Conservation (phyloP, 2,113 vertebrate genomes). For the Anguilla japonica region DNA sequence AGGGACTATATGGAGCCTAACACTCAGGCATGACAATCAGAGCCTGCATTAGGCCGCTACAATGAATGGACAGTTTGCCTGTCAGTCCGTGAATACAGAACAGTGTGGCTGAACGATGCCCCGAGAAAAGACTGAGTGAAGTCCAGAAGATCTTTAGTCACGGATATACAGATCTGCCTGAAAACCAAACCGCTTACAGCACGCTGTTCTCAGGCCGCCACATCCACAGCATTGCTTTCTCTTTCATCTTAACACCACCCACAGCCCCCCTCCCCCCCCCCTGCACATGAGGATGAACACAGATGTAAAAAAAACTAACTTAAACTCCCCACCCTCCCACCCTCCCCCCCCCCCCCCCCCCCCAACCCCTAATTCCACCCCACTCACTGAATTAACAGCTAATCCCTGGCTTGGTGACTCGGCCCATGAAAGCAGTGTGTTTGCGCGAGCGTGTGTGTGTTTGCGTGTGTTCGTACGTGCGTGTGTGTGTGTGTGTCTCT, state of each 20-base stretch:
- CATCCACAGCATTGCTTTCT: neutral
- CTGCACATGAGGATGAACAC: conserved; percentile 17
- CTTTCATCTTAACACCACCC: too few relatives aligned
- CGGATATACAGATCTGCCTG: conserved; percentile 1
- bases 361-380: neutral
- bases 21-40: neutral
- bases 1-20: neutral
- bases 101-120: conserved; percentile 8
- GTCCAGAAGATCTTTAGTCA: conserved; percentile 8
- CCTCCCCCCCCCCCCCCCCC: neutral
- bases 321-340: neutral
- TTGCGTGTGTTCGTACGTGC: conserved; percentile 15
- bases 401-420: conserved; percentile 42
- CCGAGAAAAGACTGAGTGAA: conserved; percentile 10
- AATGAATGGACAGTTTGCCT: neutral
- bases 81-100: conserved; percentile 13
- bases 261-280: neutral
- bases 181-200: neutral
- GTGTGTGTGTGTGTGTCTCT: conserved; percentile 26
- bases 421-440: conserved; percentile 30
- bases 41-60: neutral
- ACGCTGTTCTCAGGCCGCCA: neutral
- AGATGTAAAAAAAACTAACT: neutral
- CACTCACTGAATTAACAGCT: conserved; percentile 27
- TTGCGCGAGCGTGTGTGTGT: conserved; percentile 31